Base-by-base conservation (phyloP, 2,113 vertebrate species). In the Leptocoma aspasia region DNA sequence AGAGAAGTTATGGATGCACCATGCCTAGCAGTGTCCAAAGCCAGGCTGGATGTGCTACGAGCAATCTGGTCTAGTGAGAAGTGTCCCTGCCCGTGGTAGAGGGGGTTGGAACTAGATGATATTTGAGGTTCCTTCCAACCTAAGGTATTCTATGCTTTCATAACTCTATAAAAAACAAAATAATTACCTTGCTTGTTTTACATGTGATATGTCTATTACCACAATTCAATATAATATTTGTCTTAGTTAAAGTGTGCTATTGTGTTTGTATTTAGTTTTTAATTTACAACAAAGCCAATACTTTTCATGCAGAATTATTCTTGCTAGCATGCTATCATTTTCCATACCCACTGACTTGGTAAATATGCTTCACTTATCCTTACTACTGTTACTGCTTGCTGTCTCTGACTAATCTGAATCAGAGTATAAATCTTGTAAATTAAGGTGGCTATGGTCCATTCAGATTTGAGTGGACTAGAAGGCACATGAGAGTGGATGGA, bases 171-270 rank as follows among this genome's bases (percentile, higher is more conserved):
- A 42, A 59, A 95, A 86, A 3, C 41, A 96, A 89, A 97, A 96
- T 92, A 94, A 97, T 94, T 86, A 54, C 60, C 42, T 94, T 76
- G 31, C 79, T 95, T 95, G 47, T 95, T 97, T 96, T 97, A 93
- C 65, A 89, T 92, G 49, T 52, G 42, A 53, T 92, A 26, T 84
- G 13, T 85, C 91, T 95, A 54, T 96, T 97, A 95, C 86, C 75
- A 82, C 33, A 93, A 86, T 92, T 94, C 26, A 21, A 76, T 94
- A 82, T 65, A 95, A 80, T 79, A 73, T 86, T 96, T 97, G 69
- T 86, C 80, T 96, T 92, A 73, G 66, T 94, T 89, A 95, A 71
- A 94, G 21, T 65, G 47, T 81, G 52, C 53, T 53, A 31, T 53
- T 93, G 64, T 83, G 86, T 90, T 90, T 92, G 54, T 84, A 95